phyloP scores from a whole-genome alignment of 2,113 vertebrate species.

The Microcebus griseorufus region DNA sequence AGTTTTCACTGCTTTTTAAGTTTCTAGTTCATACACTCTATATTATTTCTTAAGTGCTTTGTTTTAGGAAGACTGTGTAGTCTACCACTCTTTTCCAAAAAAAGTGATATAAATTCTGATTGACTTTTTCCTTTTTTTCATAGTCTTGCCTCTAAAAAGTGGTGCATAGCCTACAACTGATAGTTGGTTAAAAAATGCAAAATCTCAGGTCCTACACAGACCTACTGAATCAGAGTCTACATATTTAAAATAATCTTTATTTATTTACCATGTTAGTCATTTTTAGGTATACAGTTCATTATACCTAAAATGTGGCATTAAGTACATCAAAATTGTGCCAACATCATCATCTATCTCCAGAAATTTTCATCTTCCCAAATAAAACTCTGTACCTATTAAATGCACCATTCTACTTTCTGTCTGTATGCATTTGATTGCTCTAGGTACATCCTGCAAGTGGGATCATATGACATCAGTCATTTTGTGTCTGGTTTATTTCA shows the following conservation, averaged over 20 bases:
- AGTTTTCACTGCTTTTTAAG: neutral
- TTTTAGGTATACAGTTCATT: neutral
- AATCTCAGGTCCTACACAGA: neutral
- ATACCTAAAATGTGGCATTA: neutral
- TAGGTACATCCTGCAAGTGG: neutral
- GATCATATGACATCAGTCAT: neutral
- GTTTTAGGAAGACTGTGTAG: neutral
- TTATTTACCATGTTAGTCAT: neutral
- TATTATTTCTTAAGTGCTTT: neutral
- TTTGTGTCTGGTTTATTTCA: neutral
- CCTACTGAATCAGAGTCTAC: neutral
- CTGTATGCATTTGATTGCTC: neutral
- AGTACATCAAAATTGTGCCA: neutral
- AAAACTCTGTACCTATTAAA: neutral
- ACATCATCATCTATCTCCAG: neutral
- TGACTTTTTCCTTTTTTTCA: neutral
- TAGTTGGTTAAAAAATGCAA: neutral
- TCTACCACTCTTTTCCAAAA: neutral
- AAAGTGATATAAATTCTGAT: neutral
- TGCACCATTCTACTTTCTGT: neutral
- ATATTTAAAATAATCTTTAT: neutral
- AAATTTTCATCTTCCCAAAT: neutral
- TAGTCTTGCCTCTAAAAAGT: neutral
- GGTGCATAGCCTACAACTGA: fast-evolving
- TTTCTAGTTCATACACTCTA: neutral